Percentiles rank a stretch among this genome's conserved stretches.
phyloP scores from a whole-genome alignment of 2,113 vertebrate genomes.

The Calcarius ornatus region DNA sequence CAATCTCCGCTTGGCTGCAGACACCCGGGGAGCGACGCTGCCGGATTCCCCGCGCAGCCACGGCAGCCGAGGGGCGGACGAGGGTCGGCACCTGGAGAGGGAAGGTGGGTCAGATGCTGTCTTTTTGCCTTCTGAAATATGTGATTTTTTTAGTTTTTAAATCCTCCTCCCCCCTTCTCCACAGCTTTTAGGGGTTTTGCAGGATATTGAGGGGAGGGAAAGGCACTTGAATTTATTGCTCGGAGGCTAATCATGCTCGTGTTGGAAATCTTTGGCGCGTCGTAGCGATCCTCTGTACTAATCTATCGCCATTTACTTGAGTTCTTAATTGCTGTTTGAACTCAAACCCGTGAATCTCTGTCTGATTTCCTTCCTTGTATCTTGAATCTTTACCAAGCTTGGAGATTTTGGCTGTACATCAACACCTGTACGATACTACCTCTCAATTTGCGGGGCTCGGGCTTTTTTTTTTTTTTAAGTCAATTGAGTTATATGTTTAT shows the following conservation, averaged over 20 bases:
- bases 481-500: not conserved
- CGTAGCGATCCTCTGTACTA: not conserved
- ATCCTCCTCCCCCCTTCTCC: rapidly evolving
- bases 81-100: not conserved
- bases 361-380: not conserved
- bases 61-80: not conserved
- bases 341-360: not conserved
- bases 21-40: conserved; percentile 42
- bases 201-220: not conserved
- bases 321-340: not conserved
- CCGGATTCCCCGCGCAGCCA: not conserved
- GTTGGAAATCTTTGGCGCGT: not conserved
- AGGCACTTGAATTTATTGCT: not conserved
- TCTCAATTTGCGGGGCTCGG: not conserved
- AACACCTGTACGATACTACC: not conserved
- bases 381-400: not conserved
- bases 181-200: not conserved
- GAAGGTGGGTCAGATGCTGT: conserved; percentile 60
- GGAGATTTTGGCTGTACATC: not conserved
- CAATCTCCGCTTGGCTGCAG: conserved; percentile 73
- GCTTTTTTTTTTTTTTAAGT: not conserved
- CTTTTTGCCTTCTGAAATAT: rapidly evolving
- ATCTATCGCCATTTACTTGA: not conserved
- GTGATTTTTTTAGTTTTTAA: not conserved
- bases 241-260: not conserved